Conservation (phyloP, 1,140 invertebrate species). For the Zaprionus gabonicus region DNA sequence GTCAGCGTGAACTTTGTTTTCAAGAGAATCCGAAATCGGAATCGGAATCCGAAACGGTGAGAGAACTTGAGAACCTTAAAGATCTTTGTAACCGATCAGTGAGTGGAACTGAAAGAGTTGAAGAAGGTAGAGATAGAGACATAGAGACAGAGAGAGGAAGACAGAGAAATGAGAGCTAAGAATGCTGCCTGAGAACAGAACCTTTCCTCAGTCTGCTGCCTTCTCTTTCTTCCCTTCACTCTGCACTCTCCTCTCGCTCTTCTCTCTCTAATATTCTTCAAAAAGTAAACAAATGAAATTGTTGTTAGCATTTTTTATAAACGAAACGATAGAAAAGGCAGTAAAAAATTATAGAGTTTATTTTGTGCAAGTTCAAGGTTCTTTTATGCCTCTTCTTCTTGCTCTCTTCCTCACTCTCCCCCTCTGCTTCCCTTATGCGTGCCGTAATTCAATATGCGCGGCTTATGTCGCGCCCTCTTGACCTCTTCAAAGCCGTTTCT, state of each 20-base stretch:
- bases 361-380: constrained; percentile 29
- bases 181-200: constrained; percentile 18
- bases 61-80: constrained; percentile 24
- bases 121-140: not conserved
- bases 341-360: not conserved
- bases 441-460: not conserved
- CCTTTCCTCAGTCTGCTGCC: not conserved
- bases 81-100: constrained; percentile 37
- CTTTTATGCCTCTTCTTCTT: not conserved
- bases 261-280: not conserved
- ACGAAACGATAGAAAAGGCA: not conserved
- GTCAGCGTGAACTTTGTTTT: constrained; percentile 35
- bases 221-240: too few species aligned
- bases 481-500: constrained; percentile 5
- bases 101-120: constrained; percentile 4
- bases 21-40: constrained; percentile 10
- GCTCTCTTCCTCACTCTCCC: too few species aligned
- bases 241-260: not conserved
- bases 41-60: not conserved
- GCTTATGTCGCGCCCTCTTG: not conserved
- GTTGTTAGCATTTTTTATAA: constrained; percentile 2
- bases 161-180: not conserved
- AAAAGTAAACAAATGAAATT: constrained; percentile 30
- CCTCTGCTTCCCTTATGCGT: not conserved
- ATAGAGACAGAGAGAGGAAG: not conserved